Conservation (phyloP, 1,140 invertebrate species). For the Apis cerana region DNA sequence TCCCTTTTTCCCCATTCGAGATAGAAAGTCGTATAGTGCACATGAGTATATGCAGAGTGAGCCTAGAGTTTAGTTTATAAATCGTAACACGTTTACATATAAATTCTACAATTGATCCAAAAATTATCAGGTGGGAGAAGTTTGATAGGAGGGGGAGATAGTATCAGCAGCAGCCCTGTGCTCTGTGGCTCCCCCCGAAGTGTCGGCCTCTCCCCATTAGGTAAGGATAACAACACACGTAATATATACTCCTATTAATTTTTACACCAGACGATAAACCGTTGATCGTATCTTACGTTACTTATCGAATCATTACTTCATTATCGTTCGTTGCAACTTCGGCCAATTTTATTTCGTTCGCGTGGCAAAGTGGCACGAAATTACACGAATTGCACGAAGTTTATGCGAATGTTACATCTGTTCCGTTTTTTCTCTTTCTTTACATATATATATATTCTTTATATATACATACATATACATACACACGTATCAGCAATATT, state of each 20-base stretch:
- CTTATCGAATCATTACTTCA: not conserved
- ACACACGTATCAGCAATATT: not conserved
- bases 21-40: conserved; percentile 41
- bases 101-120: conserved; percentile 67
- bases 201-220: conserved; percentile 83
- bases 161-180: conserved; percentile 82
- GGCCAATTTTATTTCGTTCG: conserved; percentile 15
- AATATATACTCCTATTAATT: conserved; percentile 30
- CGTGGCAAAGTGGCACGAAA: conserved; percentile 38
- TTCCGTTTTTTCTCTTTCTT: not conserved
- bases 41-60: conserved; percentile 1
- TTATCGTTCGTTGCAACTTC: not conserved
- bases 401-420: conserved; percentile 40
- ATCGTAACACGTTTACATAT: conserved; percentile 53
- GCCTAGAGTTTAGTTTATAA: conserved; percentile 22
- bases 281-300: not conserved
- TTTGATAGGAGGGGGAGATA: conserved; percentile 79
- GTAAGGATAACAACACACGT: conserved; percentile 74
- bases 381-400: conserved; percentile 50
- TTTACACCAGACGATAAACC: conserved; percentile 25
- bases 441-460: no score
- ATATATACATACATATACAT: not conserved
- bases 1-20: not conserved
- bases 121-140: conserved; percentile 78
- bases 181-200: conserved; percentile 82